Evolutionary conservation across 2,797 vertebrate species (phyloP).

Genomic region (Cephalopachus bancanus): DNA sequence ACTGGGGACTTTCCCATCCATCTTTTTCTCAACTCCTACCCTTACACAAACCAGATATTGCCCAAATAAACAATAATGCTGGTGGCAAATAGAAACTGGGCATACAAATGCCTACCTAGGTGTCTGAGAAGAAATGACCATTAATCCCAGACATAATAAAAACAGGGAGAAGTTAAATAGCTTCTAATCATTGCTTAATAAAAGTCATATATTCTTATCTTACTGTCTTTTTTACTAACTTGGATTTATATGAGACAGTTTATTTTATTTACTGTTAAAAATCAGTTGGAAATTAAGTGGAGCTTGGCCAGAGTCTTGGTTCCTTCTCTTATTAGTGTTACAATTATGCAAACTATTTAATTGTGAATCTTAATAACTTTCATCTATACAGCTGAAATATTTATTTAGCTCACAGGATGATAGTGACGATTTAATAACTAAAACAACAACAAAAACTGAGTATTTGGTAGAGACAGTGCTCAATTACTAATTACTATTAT

Average conservation of each 20-base stretch:
- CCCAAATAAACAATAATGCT: not conserved
- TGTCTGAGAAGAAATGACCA: not conserved
- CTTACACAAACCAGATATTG: not conserved
- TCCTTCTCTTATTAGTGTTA: not conserved
- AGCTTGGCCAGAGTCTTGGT: not conserved
- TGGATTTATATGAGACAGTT: not conserved
- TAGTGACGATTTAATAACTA: not conserved
- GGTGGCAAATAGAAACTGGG: not conserved
- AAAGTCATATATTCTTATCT: not conserved
- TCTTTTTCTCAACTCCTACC: not conserved
- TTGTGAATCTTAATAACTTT: not conserved
- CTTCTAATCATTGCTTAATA: not conserved
- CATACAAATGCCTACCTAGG: accelerated
- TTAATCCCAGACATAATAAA: not conserved
- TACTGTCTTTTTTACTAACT: not conserved
- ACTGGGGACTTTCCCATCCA: not conserved
- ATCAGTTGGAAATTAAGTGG: not conserved
- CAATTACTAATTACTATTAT: not conserved
- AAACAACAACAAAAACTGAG: not conserved
- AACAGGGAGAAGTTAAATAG: not conserved
- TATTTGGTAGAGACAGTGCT: not conserved
- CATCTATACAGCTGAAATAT: not conserved
- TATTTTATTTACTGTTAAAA: not conserved
- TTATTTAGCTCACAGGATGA: not conserved
- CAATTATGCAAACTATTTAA: not conserved